phyloP scores from a whole-genome alignment of 2,113 vertebrate species.

The Leucopsar rothschildi region DNA sequence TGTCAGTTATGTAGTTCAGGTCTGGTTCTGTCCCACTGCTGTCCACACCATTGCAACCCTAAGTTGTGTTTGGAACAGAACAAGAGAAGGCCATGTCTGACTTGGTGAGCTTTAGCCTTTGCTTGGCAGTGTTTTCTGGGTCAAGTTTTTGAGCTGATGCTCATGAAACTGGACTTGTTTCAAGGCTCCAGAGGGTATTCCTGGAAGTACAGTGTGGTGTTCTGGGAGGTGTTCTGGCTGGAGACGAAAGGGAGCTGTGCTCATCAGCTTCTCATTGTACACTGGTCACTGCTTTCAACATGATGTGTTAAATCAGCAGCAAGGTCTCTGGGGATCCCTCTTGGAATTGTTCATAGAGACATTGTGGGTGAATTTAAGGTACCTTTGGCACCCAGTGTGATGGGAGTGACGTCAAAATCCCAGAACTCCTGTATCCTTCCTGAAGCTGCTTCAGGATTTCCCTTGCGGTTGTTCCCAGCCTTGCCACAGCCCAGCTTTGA shows the following conservation, averaged over 20 bases:
- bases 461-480: not conserved
- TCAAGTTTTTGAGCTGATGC: not conserved
- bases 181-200: not conserved
- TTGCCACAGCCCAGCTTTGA: not conserved
- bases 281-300: not conserved
- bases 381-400: not conserved
- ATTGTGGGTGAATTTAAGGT: not conserved
- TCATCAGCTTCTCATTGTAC: not conserved
- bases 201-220: not conserved
- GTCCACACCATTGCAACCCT: not conserved
- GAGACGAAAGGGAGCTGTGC: not conserved
- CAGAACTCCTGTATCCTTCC: not conserved
- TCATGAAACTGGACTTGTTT: not conserved
- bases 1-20: not conserved
- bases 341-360: not conserved
- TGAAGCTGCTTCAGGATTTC: conserved; percentile 9
- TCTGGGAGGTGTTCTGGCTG: not conserved
- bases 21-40: not conserved
- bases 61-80: not conserved
- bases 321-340: not conserved
- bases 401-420: not conserved
- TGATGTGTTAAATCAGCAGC: not conserved
- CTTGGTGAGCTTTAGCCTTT: not conserved
- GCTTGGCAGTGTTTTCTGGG: not conserved
- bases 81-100: not conserved